These are phyloP conservation scores for Staurois parvus DNA, from an alignment of 2,797 vertebrate species.

Conservation along the genomic window DNA sequence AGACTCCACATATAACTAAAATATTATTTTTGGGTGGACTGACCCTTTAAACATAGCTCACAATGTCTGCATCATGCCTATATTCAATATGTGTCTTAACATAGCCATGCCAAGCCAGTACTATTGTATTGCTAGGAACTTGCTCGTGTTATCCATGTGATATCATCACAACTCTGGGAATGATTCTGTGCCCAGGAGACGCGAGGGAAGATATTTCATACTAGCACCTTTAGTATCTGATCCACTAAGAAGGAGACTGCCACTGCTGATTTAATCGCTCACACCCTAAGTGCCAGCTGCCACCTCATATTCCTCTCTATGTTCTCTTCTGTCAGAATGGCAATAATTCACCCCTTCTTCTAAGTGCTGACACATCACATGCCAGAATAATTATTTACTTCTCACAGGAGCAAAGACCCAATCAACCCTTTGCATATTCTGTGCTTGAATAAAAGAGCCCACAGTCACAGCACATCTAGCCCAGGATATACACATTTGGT, in stretches of 20 bases:
- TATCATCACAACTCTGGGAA: background rate
- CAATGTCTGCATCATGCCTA: too few relatives aligned
- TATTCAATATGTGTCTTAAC: background rate
- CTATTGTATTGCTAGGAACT: background rate
- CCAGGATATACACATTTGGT: background rate
- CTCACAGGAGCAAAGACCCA: background rate
- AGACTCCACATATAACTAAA: background rate
- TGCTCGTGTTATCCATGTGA: background rate
- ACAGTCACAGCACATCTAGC: background rate
- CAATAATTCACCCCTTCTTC: background rate
- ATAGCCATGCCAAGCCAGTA: background rate
- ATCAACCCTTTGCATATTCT: background rate
- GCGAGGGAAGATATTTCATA: background rate
- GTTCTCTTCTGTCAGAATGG: background rate
- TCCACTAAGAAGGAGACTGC: background rate
- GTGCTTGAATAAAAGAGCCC: background rate
- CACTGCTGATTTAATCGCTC: background rate
- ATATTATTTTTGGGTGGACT: too few relatives aligned
- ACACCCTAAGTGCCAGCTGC: slow-evolving; percentile 32
- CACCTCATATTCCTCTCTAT: background rate
- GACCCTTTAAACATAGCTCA: too few relatives aligned
- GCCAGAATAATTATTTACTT: slow-evolving; percentile 7
- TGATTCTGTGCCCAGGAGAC: background rate
- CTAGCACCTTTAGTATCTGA: background rate
- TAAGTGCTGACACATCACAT: slow-evolving; percentile 8